Percentiles rank a stretch among this genome's conserved stretches.
These are phyloP conservation scores for Holothuria scabra DNA, from an alignment of 53 echinoderm and acorn worm species.

Conservation along the genomic window DNA sequence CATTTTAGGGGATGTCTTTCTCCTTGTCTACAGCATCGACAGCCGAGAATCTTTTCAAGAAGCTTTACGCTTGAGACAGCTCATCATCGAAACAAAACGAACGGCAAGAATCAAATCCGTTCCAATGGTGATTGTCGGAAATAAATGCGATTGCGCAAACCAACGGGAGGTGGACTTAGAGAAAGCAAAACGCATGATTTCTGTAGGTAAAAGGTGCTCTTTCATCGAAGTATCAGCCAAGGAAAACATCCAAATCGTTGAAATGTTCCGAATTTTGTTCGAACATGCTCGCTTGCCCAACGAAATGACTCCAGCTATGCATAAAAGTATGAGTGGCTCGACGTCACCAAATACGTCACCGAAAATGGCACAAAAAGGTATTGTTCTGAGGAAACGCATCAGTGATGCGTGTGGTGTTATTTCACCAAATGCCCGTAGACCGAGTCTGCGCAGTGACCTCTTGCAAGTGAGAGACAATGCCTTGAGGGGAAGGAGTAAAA, in stretches of 20 bases:
- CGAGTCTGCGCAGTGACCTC: constrained; percentile 91
- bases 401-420: constrained; percentile 95
- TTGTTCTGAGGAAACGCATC: constrained; percentile 77
- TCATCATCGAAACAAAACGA: constrained; percentile 92
- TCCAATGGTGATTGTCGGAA: constrained; percentile 95
- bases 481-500: constrained; percentile 63
- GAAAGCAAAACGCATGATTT: constrained; percentile 74
- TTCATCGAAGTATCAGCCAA: constrained; percentile 91
- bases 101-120: constrained; percentile 84
- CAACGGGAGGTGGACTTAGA: constrained; percentile 78
- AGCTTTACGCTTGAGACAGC: constrained; percentile 81
- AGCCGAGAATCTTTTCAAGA: constrained; percentile 94
- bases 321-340: constrained; percentile 70
- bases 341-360: constrained; percentile 69
- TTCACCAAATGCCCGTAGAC: constrained; percentile 82
- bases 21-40: constrained; percentile 95
- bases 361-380: constrained; percentile 47
- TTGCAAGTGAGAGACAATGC: constrained; percentile 86
- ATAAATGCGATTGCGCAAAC: constrained; percentile 79
- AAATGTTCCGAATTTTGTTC: constrained; percentile 81
- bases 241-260: constrained; percentile 83
- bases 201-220: constrained; percentile 77
- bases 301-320: constrained; percentile 91
- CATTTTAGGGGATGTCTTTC: constrained; percentile 90
- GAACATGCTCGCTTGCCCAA: constrained; percentile 89